phyloP scores from a whole-genome alignment of 1,140 invertebrate genomes.

The Drosophila micromelanica region DNA sequence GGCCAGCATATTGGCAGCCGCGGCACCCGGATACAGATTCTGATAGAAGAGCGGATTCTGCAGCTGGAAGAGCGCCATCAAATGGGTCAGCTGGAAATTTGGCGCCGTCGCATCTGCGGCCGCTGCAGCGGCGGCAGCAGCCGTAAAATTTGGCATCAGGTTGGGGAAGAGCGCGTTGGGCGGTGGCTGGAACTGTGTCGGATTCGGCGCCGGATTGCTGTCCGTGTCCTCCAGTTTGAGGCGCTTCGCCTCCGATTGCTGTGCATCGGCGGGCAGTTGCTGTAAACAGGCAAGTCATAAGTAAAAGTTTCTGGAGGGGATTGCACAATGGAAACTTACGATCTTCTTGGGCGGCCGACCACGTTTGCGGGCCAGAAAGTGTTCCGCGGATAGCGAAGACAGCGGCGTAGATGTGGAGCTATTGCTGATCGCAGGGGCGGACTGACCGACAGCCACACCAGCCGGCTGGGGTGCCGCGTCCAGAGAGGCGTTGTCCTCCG shows the following conservation, averaged over 20 bases:
- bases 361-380: constrained; percentile 77
- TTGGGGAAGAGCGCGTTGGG: constrained; percentile 38
- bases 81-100: constrained; percentile 77
- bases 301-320: background rate
- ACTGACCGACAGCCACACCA: background rate
- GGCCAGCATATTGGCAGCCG: constrained; percentile 39
- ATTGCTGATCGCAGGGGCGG: constrained; percentile 14
- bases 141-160: constrained; percentile 59
- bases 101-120: constrained; percentile 54
- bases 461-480: constrained; percentile 35
- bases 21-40: constrained; percentile 70
- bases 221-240: constrained; percentile 50
- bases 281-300: constrained; percentile 18
- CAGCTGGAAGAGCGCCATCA: constrained; percentile 80
- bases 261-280: constrained; percentile 67
- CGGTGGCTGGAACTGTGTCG: constrained; percentile 6
- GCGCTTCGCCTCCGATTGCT: constrained; percentile 63
- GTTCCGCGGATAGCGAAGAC: constrained; percentile 76
- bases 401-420: constrained; percentile 71
- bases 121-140: constrained; percentile 53
- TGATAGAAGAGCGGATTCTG: constrained; percentile 84
- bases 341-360: constrained; percentile 82
- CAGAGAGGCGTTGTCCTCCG: constrained; percentile 48
- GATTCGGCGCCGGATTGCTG: constrained; percentile 27
- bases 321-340: constrained; percentile 46